Conservation (phyloP, 2,888 invertebrate genomes). For the Xiphydria camelus region DNA sequence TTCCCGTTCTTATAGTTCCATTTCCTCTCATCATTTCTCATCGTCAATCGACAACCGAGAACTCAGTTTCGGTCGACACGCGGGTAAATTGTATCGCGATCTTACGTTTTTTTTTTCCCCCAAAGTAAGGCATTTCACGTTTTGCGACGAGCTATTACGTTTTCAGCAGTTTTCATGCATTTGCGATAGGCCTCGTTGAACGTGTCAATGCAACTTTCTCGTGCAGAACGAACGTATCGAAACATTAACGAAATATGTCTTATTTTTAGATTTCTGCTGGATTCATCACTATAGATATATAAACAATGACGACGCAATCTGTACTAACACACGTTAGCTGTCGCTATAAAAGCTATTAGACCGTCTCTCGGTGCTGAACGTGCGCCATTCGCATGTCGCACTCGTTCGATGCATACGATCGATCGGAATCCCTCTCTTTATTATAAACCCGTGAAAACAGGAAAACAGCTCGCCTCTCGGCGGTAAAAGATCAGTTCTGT, state of each 20-base stretch:
- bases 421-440: conserved; percentile 39
- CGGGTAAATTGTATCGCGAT: conserved; percentile 40
- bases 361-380: conserved; percentile 23
- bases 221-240: too few species aligned
- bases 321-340: conserved; percentile 32
- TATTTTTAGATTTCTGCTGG: conserved; percentile 4
- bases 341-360: conserved; percentile 37
- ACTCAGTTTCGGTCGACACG: conserved; percentile 30
- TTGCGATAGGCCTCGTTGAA: too few species aligned
- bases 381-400: conserved; percentile 16
- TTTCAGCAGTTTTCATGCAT: too few species aligned
- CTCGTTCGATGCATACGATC: conserved; percentile 28
- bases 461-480: conserved; percentile 48
- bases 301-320: conserved; percentile 36
- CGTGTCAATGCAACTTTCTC: too few species aligned
- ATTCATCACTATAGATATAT: conserved; percentile 28
- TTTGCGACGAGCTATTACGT: conserved; percentile 36
- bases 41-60: conserved; percentile 37
- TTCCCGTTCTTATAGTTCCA: conserved; percentile 37
- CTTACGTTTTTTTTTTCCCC: conserved; percentile 32
- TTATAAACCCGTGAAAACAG: conserved; percentile 45
- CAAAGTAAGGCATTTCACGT: conserved; percentile 37
- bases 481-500: too few species aligned
- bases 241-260: too few species aligned
- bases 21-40: conserved; percentile 33